These are phyloP conservation scores for Catharus minimus DNA, from an alignment of 2,113 vertebrate species.

Conservation along the genomic window DNA sequence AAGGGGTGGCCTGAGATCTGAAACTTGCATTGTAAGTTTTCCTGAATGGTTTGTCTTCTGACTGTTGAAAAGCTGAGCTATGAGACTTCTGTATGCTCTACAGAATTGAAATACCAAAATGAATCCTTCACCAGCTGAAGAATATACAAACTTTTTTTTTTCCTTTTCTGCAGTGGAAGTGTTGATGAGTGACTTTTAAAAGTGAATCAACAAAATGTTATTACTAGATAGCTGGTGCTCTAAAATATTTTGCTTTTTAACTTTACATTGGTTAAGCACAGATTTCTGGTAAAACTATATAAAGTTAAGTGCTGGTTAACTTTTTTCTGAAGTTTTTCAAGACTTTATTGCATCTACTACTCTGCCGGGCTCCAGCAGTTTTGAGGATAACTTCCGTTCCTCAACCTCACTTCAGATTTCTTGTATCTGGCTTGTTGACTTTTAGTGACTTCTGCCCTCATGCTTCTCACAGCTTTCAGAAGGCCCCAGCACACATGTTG, in stretches of 20 bases:
- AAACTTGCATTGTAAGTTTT: neutral
- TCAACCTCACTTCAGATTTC: neutral
- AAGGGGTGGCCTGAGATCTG: neutral
- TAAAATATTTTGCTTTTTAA: neutral
- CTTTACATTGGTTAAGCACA: neutral
- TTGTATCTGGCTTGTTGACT: neutral
- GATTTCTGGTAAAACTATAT: neutral
- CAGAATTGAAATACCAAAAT: neutral
- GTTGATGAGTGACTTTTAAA: neutral
- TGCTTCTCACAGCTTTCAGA: neutral
- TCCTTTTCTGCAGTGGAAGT: neutral
- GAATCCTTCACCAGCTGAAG: neutral
- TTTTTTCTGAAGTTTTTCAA: neutral
- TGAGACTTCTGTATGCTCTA: neutral
- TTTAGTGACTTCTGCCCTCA: neutral
- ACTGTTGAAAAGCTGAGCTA: neutral
- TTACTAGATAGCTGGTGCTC: neutral
- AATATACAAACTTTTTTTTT: neutral
- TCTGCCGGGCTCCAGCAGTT: neutral
- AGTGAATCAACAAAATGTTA: neutral
- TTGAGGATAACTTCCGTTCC: neutral
- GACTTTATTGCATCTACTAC: neutral
- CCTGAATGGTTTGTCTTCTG: neutral
- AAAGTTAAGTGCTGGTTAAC: neutral
- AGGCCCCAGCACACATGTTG: neutral